Percentiles rank a stretch among this genome's conserved stretches.
These are phyloP conservation scores for Sebastes hubbsi DNA, from an alignment of 2,797 vertebrate species.

Conservation along the genomic window DNA sequence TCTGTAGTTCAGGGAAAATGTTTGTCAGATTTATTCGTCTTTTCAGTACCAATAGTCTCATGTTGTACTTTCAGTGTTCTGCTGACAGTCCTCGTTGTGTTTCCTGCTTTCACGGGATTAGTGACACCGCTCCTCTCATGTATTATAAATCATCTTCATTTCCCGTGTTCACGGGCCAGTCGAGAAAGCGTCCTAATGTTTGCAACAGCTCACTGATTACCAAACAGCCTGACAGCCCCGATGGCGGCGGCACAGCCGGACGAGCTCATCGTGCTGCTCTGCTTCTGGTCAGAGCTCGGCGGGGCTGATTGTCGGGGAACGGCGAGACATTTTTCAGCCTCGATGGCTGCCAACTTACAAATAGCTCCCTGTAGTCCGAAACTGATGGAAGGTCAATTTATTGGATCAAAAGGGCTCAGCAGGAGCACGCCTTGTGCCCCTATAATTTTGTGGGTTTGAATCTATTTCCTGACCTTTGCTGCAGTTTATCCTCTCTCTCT, in stretches of 20 bases:
- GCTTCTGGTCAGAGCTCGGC: constrained; percentile 50
- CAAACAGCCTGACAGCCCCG: constrained; percentile 53
- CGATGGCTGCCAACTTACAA: constrained; percentile 60
- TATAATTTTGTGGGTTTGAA: constrained; percentile 54
- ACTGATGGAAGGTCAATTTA: constrained; percentile 67
- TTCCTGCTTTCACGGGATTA: constrained; percentile 45
- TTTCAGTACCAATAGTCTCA: constrained; percentile 7
- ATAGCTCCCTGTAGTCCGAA: constrained; percentile 58
- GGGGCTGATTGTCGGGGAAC: constrained; percentile 54
- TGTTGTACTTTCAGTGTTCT: constrained; percentile 7
- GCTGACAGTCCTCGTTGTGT: constrained; percentile 30
- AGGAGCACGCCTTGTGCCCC: constrained; percentile 30
- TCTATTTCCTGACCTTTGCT: constrained; percentile 51
- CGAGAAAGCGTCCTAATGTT: constrained; percentile 58
- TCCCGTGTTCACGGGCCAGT: constrained; percentile 44
- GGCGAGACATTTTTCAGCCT: constrained; percentile 62
- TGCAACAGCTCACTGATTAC: constrained; percentile 64
- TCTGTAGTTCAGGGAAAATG: neutral
- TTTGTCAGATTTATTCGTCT: neutral
- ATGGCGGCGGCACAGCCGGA: constrained; percentile 50
- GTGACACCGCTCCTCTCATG: constrained; percentile 28
- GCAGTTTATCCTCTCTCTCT: constrained; percentile 16
- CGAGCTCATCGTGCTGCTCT: constrained; percentile 34
- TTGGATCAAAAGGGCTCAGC: constrained; percentile 52
- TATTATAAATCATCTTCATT: constrained; percentile 56